Evolutionary conservation across 2,888 invertebrate species (phyloP).

Genomic region (Muscina levida): DNA sequence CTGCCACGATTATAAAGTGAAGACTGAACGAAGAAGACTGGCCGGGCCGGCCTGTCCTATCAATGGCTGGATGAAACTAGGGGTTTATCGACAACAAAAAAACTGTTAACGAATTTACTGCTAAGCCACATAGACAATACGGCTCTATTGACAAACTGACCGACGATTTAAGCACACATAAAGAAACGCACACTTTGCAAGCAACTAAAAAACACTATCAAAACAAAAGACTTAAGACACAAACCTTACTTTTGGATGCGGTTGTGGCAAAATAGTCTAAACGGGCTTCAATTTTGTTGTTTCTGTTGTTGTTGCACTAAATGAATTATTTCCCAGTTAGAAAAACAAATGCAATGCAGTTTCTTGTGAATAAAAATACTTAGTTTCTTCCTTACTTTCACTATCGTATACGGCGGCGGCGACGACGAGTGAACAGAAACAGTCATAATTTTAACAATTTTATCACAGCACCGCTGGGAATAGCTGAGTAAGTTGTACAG

Average conservation of each 20-base stretch:
- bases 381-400: conserved; percentile 33
- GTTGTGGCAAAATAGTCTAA: neutral
- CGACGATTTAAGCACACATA: neutral
- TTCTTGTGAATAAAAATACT: conserved; percentile 12
- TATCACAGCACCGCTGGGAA: conserved; percentile 34
- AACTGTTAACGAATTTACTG: conserved; percentile 1
- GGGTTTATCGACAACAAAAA: too few relatives aligned
- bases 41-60: too few relatives aligned
- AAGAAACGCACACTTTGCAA: neutral
- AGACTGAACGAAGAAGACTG: neutral
- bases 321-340: neutral
- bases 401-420: too few relatives aligned
- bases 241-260: conserved; percentile 23
- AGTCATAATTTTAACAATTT: conserved; percentile 43
- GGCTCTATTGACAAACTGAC: conserved; percentile 25
- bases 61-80: too few relatives aligned
- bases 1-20: conserved; percentile 25
- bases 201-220: neutral
- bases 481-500: neutral
- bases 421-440: neutral
- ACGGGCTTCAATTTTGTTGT: conserved; percentile 1
- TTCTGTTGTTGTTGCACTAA: neutral
- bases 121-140: neutral
- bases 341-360: neutral
- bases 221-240: conserved; percentile 48